phyloP scores from a whole-genome alignment of 64 coral and sea anemone species.

The Catalaphyllia jardinei region DNA sequence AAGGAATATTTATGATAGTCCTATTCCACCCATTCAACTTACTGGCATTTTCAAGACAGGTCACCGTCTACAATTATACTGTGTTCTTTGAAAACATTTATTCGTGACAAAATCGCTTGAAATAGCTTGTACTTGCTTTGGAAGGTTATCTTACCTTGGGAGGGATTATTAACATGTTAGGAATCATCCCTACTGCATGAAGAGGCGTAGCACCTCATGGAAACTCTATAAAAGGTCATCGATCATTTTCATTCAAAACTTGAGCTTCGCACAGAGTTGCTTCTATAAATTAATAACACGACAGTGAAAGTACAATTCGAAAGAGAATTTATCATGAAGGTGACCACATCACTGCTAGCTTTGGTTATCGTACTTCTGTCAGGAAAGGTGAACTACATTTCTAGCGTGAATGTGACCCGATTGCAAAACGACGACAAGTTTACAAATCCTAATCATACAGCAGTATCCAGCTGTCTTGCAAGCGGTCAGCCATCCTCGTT shows the following conservation, averaged over 20 bases:
- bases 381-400: background rate
- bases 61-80: no score
- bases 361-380: background rate
- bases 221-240: background rate
- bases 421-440: background rate
- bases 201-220: background rate
- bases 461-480: background rate
- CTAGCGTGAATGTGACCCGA: background rate
- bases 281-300: background rate
- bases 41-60: no score
- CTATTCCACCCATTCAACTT: no score
- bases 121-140: no score
- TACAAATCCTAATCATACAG: conserved; percentile 19
- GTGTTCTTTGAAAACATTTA: no score
- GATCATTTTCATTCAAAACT: background rate
- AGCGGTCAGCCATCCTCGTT: background rate
- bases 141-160: background rate
- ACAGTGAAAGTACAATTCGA: background rate
- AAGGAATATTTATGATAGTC: no score
- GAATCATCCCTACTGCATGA: background rate
- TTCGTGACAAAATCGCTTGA: no score
- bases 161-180: background rate
- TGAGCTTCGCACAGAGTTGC: background rate
- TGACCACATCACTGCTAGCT: background rate
- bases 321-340: background rate